phyloP scores from a whole-genome alignment of 2,113 vertebrate genomes.

The Syrrhaptes paradoxus region DNA sequence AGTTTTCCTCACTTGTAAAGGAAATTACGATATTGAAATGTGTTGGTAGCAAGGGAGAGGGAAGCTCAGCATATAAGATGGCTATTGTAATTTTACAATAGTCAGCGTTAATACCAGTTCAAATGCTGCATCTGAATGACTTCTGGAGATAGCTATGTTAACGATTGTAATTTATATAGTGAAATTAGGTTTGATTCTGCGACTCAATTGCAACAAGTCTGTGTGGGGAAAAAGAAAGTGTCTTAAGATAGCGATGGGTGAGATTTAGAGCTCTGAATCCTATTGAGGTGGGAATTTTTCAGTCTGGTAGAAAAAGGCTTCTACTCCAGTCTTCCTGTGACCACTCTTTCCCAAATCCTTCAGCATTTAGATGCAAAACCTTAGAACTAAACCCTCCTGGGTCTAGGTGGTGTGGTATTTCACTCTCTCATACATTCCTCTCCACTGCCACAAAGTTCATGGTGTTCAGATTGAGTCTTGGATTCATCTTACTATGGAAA shows the following conservation, averaged over 20 bases:
- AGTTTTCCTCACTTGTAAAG: not conserved
- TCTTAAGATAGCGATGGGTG: not conserved
- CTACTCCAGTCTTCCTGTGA: not conserved
- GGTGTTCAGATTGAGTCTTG: not conserved
- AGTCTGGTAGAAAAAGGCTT: not conserved
- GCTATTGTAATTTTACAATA: not conserved
- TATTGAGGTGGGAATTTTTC: not conserved
- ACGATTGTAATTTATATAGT: not conserved
- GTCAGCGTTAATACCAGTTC: not conserved
- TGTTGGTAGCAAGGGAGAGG: not conserved
- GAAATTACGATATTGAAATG: not conserved
- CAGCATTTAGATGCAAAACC: not conserved
- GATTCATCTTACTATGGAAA: not conserved
- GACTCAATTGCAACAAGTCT: not conserved
- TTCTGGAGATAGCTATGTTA: not conserved
- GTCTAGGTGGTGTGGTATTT: not conserved
- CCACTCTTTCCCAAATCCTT: not conserved
- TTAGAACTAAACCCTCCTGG: not conserved
- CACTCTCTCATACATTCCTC: not conserved
- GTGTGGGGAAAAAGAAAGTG: not conserved
- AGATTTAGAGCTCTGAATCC: not conserved
- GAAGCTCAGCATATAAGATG: not conserved
- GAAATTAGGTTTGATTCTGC: not conserved
- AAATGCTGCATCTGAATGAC: not conserved
- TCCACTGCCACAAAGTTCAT: not conserved